A percentile compares a stretch with the other conserved stretches of the same genome.
phyloP scores from a whole-genome alignment of 2,113 vertebrate genomes.

The Axis porcinus region DNA sequence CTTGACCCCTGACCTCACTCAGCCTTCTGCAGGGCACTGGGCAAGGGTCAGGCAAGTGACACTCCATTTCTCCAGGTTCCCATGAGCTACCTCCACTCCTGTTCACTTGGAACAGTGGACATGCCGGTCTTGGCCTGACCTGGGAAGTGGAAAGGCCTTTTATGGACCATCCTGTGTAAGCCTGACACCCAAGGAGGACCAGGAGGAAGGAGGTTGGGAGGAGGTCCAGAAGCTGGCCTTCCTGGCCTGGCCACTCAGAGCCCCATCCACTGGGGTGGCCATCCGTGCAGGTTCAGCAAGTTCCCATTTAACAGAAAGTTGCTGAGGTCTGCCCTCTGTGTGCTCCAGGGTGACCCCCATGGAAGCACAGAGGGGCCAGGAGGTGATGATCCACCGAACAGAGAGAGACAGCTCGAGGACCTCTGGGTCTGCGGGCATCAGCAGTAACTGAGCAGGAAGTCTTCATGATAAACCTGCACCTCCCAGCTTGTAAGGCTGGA shows the following conservation, averaged over 20 bases:
- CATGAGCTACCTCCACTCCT: background rate
- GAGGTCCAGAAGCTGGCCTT: background rate
- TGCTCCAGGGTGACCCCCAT: background rate
- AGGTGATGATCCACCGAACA: rapidly evolving
- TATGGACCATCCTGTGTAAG: background rate
- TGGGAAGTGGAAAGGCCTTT: background rate
- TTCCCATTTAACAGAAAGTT: background rate
- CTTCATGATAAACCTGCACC: background rate
- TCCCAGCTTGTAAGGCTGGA: background rate
- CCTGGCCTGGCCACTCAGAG: background rate
- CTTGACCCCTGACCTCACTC: background rate
- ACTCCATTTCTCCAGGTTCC: background rate
- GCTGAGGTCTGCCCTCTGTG: background rate
- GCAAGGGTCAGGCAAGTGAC: background rate
- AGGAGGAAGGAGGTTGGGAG: background rate
- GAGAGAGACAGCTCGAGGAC: background rate
- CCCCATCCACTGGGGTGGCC: rapidly evolving
- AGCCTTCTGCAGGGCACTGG: background rate
- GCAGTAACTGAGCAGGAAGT: background rate
- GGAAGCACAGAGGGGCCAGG: background rate
- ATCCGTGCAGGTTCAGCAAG: background rate
- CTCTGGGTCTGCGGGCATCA: rapidly evolving
- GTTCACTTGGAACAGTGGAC: background rate
- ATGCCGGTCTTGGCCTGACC: background rate
- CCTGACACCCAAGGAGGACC: background rate